These are phyloP conservation scores for Sepioteuthis lessoniana DNA, from an alignment of 2,888 invertebrate species.

Conservation along the genomic window DNA sequence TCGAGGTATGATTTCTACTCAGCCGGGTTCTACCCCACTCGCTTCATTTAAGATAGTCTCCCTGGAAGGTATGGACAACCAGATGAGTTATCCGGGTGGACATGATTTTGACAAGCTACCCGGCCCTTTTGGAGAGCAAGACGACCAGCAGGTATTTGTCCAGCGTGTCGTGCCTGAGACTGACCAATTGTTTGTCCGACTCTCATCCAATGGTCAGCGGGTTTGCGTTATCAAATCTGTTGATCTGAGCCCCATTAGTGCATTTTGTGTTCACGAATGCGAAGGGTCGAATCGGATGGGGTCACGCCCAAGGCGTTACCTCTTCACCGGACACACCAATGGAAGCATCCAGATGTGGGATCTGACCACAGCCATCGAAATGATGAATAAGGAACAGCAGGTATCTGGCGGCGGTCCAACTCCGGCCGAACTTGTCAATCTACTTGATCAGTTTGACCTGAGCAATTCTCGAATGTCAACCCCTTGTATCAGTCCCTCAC, in stretches of 20 bases:
- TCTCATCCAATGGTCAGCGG: slow-evolving; percentile 95
- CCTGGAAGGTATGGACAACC: slow-evolving; percentile 80
- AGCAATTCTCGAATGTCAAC: slow-evolving; percentile 85
- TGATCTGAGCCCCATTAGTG: slow-evolving; percentile 92
- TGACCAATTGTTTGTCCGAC: slow-evolving; percentile 92
- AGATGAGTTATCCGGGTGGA: slow-evolving; percentile 76
- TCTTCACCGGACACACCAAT: slow-evolving; percentile 75
- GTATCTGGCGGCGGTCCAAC: slow-evolving; percentile 82
- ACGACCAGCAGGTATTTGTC: slow-evolving; percentile 97
- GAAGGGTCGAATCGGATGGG: slow-evolving; percentile 96
- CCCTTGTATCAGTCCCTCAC: slow-evolving; percentile 86
- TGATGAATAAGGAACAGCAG: slow-evolving; percentile 56
- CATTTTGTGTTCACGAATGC: slow-evolving; percentile 97
- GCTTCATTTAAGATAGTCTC: slow-evolving; percentile 97
- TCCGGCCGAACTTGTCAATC: slow-evolving; percentile 89
- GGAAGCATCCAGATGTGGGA: slow-evolving; percentile 88
- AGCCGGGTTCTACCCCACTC: slow-evolving; percentile 97
- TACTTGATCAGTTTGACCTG: slow-evolving; percentile 95
- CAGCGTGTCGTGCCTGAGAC: slow-evolving; percentile 98
- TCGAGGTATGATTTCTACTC: slow-evolving; percentile 98
- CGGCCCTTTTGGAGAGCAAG: slow-evolving; percentile 94
- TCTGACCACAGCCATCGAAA: slow-evolving; percentile 93
- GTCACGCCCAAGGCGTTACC: slow-evolving; percentile 84
- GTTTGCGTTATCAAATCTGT: slow-evolving; percentile 96
- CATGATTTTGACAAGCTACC: slow-evolving; percentile 81